Conservation (phyloP, 2,797 vertebrate genomes). For the Allobates femoralis region DNA sequence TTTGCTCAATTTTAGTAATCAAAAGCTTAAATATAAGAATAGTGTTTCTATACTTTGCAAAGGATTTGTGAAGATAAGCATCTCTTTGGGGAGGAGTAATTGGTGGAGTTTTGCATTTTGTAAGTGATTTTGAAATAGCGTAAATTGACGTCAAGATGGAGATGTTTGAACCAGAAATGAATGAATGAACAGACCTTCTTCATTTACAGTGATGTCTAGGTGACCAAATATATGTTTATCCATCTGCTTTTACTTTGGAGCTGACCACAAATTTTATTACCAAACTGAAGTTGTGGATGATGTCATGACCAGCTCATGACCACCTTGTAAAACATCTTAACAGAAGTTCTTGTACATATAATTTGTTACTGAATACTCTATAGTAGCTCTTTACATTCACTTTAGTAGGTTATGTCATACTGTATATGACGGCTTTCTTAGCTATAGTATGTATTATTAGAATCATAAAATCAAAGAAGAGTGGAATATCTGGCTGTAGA, state of each 20-base stretch:
- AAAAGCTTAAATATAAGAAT: not conserved
- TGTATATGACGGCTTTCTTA: not conserved
- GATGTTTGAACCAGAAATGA: slow-evolving; percentile 49
- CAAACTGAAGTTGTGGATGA: slow-evolving; percentile 39
- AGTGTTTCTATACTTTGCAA: not conserved
- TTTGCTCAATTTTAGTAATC: not conserved
- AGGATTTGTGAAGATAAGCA: not conserved
- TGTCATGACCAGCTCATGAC: slow-evolving; percentile 47
- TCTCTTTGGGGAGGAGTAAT: not conserved
- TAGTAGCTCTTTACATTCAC: not conserved
- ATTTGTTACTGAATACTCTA: slow-evolving; percentile 34
- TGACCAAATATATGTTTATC: slow-evolving; percentile 56
- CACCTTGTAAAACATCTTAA: slow-evolving; percentile 53
- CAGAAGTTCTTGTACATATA: slow-evolving; percentile 6
- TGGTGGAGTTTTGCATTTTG: not conserved
- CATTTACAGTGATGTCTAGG: slow-evolving; percentile 42
- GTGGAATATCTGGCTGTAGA: not conserved
- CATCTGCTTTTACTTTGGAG: slow-evolving; percentile 57
- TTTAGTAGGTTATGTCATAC: not conserved
- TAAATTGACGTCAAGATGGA: slow-evolving; percentile 51
- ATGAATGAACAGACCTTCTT: slow-evolving; percentile 50
- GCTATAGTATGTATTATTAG: not conserved
- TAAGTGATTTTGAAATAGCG: slow-evolving; percentile 11
- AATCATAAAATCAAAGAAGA: too few relatives aligned
- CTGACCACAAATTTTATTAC: slow-evolving; percentile 43